Conservation (phyloP, 2,113 vertebrate genomes). For the Mastomys coucha region DNA sequence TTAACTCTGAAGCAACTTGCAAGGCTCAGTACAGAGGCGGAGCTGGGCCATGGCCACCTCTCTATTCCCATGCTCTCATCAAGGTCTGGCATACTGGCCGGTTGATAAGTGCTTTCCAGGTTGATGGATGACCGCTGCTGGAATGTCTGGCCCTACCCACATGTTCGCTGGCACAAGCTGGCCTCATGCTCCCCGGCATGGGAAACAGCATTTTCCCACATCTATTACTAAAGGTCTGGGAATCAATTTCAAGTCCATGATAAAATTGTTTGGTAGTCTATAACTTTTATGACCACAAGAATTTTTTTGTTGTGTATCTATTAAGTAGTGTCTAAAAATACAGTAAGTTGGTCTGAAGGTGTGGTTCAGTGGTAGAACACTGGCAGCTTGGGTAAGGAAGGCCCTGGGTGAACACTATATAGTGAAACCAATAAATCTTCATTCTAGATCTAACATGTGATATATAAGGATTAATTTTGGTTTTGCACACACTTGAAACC, state of each 20-base stretch:
- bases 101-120: constrained; percentile 70
- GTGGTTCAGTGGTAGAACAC: not conserved
- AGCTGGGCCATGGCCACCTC: not conserved
- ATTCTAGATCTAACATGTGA: not conserved
- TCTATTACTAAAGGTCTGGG: constrained; percentile 61
- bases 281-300: not conserved
- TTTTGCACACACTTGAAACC: not conserved
- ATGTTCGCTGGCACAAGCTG: not conserved
- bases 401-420: not conserved
- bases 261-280: constrained; percentile 17
- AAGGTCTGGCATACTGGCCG: constrained; percentile 54
- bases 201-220: constrained; percentile 60
- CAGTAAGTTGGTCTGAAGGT: not conserved
- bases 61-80: constrained; percentile 50
- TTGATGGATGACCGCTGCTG: constrained; percentile 56
- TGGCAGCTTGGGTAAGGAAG: not conserved
- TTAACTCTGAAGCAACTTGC: not conserved
- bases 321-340: constrained; percentile 42
- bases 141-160: constrained; percentile 57
- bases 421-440: not conserved
- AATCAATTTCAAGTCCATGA: constrained; percentile 54
- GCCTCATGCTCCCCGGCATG: constrained; percentile 53
- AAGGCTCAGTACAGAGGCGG: not conserved
- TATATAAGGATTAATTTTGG: constrained; percentile 25
- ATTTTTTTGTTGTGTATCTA: not conserved